phyloP scores from a whole-genome alignment of 2,113 vertebrate genomes.

The Megalops atlanticus region DNA sequence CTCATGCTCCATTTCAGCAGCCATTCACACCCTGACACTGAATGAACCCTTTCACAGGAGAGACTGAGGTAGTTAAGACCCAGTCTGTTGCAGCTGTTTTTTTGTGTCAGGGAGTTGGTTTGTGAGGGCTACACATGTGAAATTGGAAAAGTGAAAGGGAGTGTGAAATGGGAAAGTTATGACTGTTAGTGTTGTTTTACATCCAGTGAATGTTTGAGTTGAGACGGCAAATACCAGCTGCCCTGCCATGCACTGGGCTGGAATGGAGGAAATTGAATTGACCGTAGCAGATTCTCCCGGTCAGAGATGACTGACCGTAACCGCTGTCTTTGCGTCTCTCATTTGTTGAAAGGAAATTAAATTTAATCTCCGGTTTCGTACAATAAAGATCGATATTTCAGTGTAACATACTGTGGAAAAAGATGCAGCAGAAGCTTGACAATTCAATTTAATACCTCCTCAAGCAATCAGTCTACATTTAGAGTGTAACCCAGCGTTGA shows the following conservation, averaged over 20 bases:
- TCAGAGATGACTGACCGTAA: neutral
- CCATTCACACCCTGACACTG: conserved; percentile 6
- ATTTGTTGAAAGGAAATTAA: neutral
- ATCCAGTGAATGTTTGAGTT: too few species aligned
- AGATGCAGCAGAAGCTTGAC: neutral
- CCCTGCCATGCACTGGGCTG: too few species aligned
- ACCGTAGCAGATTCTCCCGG: too few species aligned
- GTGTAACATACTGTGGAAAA: neutral
- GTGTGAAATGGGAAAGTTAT: too few species aligned
- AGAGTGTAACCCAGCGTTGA: neutral
- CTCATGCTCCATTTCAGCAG: conserved; percentile 31
- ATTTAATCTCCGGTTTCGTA: neutral
- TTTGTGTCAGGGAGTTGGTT: too few species aligned
- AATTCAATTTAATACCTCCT: neutral
- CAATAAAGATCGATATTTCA: neutral
- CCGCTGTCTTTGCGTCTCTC: neutral
- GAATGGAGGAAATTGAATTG: too few species aligned
- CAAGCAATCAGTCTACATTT: neutral
- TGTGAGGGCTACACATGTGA: too few species aligned
- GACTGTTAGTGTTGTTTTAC: too few species aligned
- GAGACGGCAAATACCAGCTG: too few species aligned
- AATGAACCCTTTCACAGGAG: neutral
- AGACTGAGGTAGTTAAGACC: too few species aligned
- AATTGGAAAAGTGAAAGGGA: too few species aligned
- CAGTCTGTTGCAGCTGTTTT: too few species aligned